Percentiles rank a stretch among this genome's conserved stretches.
phyloP scores from a whole-genome alignment of 2,113 vertebrate genomes.

The Lathamus discolor region DNA sequence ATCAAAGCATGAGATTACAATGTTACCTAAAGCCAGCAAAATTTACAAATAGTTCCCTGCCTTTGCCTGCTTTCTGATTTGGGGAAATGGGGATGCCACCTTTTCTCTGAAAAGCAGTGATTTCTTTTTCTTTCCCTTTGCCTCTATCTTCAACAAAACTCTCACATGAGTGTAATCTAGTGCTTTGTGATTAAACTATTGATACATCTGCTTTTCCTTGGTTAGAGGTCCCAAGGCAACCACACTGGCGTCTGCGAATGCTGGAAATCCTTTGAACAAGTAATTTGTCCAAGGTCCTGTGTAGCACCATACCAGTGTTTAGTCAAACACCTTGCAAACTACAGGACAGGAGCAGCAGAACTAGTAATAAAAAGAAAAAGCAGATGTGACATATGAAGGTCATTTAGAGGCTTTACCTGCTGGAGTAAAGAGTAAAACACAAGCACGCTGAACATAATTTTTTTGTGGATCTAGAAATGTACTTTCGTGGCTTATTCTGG shows the following conservation, averaged over 20 bases:
- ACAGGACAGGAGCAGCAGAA: neutral
- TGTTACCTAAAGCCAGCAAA: neutral
- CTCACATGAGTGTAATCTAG: neutral
- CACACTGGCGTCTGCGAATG: neutral
- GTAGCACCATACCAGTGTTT: neutral
- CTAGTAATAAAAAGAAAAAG: neutral
- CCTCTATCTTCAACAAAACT: neutral
- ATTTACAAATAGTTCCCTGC: neutral
- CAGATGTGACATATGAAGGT: neutral
- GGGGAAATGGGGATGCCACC: neutral
- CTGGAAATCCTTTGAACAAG: neutral
- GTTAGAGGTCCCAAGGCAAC: neutral
- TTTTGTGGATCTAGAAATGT: neutral
- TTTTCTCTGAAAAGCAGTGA: neutral
- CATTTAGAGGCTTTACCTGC: neutral
- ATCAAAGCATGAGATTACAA: neutral
- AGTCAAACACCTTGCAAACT: neutral
- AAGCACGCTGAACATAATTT: neutral
- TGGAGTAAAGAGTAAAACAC: neutral
- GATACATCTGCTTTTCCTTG: neutral
- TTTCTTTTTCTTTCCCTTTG: neutral
- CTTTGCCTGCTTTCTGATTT: neutral
- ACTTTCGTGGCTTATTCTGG: neutral
- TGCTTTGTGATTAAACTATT: neutral
- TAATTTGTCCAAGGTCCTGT: neutral